Conservation (phyloP, 2,113 vertebrate genomes). For the Platichthys flesus region DNA sequence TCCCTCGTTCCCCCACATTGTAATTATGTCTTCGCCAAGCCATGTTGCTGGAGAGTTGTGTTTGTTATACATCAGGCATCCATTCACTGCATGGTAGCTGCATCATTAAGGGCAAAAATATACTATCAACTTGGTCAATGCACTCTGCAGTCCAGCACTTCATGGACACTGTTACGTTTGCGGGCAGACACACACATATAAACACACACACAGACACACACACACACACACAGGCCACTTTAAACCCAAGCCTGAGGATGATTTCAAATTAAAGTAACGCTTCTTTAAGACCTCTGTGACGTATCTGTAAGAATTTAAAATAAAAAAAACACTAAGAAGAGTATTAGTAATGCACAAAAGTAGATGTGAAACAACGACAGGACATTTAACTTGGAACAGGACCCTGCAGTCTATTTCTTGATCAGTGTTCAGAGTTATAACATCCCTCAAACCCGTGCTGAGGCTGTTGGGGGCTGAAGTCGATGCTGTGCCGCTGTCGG, state of each 20-base stretch:
- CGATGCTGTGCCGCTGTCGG: too few relatives aligned
- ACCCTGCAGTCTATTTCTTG: not conserved
- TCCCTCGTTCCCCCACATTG: conserved; percentile 1
- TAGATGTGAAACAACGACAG: not conserved
- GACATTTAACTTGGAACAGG: not conserved
- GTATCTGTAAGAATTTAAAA: conserved; percentile 30
- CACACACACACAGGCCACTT: conserved; percentile 7
- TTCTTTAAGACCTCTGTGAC: conserved; percentile 66
- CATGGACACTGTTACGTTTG: not conserved
- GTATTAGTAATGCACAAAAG: not conserved
- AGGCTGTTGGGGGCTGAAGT: not conserved
- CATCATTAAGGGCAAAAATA: conserved; percentile 24
- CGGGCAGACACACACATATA: not conserved
- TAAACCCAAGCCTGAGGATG: conserved; percentile 23
- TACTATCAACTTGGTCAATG: conserved; percentile 17
- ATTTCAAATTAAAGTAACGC: conserved; percentile 21
- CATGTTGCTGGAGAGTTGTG: conserved; percentile 20
- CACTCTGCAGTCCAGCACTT: conserved; percentile 19
- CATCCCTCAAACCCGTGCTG: not conserved
- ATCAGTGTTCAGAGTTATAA: not conserved
- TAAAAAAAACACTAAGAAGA: not conserved
- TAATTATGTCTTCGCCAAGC: conserved; percentile 34
- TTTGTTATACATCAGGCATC: conserved; percentile 15
- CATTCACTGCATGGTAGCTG: not conserved
- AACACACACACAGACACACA: conserved; percentile 16